Evolutionary conservation across 1,140 invertebrate species (phyloP).

Genomic region (Philopotamus ludificatus): DNA sequence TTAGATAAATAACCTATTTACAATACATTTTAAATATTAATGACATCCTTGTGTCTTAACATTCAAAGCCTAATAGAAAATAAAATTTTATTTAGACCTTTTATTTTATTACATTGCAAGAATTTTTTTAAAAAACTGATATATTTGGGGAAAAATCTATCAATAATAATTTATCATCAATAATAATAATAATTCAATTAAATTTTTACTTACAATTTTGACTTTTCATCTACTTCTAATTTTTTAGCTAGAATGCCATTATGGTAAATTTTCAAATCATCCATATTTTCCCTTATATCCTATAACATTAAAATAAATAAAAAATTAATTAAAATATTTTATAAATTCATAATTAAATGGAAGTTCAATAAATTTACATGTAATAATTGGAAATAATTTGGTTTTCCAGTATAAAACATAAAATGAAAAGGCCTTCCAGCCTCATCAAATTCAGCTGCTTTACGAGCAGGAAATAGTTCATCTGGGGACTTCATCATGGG

Average conservation of each 20-base stretch:
- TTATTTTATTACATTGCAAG: too few relatives aligned
- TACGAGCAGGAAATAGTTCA: slow-evolving; percentile 79
- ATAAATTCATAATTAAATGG: slow-evolving; percentile 13
- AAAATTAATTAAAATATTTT: slow-evolving; percentile 8
- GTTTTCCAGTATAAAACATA: slow-evolving; percentile 85
- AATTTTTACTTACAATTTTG: slow-evolving; percentile 62
- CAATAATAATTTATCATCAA: too few relatives aligned
- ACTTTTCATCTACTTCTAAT: slow-evolving; percentile 58
- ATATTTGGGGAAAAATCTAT: too few relatives aligned
- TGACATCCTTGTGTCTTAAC: too few relatives aligned
- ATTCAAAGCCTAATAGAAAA: too few relatives aligned
- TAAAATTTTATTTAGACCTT: too few relatives aligned
- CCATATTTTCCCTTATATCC: slow-evolving; percentile 64
- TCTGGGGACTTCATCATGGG: slow-evolving; percentile 85
- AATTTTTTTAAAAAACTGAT: too few relatives aligned
- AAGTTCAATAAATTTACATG: slow-evolving; percentile 63
- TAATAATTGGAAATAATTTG: slow-evolving; percentile 80
- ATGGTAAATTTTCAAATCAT: slow-evolving; percentile 67
- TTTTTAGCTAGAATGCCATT: slow-evolving; percentile 65
- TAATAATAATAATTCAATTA: too few relatives aligned
- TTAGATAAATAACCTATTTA: too few relatives aligned
- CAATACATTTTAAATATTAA: too few relatives aligned
- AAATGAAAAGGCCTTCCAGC: slow-evolving; percentile 83
- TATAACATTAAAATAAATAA: slow-evolving; percentile 43
- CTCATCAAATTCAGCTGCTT: slow-evolving; percentile 88